Base-by-base conservation (phyloP, 2,888 invertebrate genomes). In the Mechanitis mazaeus region DNA sequence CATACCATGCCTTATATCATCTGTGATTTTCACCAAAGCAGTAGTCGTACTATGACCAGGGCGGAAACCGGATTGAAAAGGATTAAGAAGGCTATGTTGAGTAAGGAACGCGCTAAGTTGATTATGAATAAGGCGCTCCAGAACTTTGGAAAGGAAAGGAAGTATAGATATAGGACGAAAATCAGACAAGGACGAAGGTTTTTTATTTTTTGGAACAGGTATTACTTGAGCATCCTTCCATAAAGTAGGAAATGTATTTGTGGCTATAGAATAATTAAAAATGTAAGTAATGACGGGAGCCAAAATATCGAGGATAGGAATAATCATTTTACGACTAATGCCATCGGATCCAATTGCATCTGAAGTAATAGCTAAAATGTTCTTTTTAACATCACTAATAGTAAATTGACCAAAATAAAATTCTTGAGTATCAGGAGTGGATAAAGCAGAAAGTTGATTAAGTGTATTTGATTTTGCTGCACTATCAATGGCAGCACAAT, bases 301-400 rank as follows among this genome's bases (percentile, higher is more conserved):
- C 3, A 55, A 3, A 12, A 33, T 20, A 38, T 60, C 60, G 4
- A 55, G 33, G 35, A 55, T 55, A 4, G 35, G 7, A n/a, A 60
- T 20, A n/a, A 55, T 60, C 50, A 60, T 55, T 20, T 60, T 60
- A 45, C 42, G 55, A 38, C 45, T 45, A 28, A 54, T 59, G 3
- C 45, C 5, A 12, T 59, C 59, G 33, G 20, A 20, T 54, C 54
- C 54, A 38, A 33, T 56, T 2, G 47, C 47, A n/a, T 56, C 47
- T 12, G 56, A 56, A 33, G 46, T 56, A 33, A 56, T 56, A 11
- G 47, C 56, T 33, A 54, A 38, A 42, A 35, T 38, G 28, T 12
- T 35, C 11, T 54, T 58, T n/a, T 54, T 45, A 35, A 35, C 35
- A 5, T 35, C 35, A 35, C 35, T 35, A 35, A 35, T 5, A 35